Base-by-base conservation (phyloP, 2,888 invertebrate genomes). In the Oscheius sp. region DNA sequence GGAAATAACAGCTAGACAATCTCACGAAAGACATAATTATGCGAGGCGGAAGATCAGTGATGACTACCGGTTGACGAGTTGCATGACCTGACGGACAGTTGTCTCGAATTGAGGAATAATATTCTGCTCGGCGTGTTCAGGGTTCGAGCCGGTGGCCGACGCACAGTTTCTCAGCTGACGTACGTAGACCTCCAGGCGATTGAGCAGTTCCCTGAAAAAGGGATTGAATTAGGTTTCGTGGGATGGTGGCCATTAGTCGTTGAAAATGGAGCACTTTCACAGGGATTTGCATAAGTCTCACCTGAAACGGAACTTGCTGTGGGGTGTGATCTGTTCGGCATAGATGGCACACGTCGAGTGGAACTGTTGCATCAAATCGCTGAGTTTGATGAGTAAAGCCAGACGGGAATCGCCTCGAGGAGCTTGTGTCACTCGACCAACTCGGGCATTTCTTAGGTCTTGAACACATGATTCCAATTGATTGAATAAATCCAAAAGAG, bases 301-400 rank as follows among this genome's bases (percentile, higher is more conserved):
- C 88, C 94, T 92, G 88, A 94, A 93, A 85, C 95, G 93, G 89
- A 95, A 95, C 87, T 95, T 93, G 64, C 93, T 93, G 88, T 95
- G 94, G 21, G 94, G 94, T 13, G 94, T 93, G 86, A 94, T 93
- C 79, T 91, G 92, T 84, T 95, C 95, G 18, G 94, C 93, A 86
- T 94, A 94, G 82, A 93, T 93, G 85, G 93, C 92, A 90, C 95
- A 95, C 16, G 81, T 83, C 16, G 77, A 73, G 72, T 86, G 85
- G 72, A 87, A 85, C 71, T 87, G 82, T 69, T 85, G 85, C 52
- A 82, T 77, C 64, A 82, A 72, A 59, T 87, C 87, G 55, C 81
- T 76, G 25, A 87, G 59, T 46, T 72, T 43, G 52, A 75, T 75
- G 35, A 75, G 35, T 2, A 68, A 53, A 18, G 75, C 73, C 41